These are phyloP conservation scores for Pseudorectes ferrugineus DNA, from an alignment of 2,113 vertebrate genomes.

Conservation along the genomic window DNA sequence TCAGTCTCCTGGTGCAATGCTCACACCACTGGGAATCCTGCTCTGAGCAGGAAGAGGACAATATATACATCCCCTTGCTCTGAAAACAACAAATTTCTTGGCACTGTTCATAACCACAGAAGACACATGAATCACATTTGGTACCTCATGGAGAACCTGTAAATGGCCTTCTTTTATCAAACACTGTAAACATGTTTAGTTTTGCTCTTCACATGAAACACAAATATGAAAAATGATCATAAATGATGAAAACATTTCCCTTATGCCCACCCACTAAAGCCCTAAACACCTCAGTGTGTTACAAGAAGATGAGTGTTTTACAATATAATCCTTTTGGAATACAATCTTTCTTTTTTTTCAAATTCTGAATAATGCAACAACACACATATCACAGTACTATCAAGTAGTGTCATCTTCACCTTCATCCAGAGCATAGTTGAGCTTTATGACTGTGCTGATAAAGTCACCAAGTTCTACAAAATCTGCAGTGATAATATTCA, in stretches of 20 bases:
- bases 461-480: conserved; percentile 98
- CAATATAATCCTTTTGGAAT: conserved; percentile 71
- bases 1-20: background rate
- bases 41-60: background rate
- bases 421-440: conserved; percentile 92
- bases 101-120: conserved; percentile 31
- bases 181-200: conserved; percentile 56
- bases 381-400: conserved; percentile 48
- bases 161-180: conserved; percentile 50
- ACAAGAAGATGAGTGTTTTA: conserved; percentile 75
- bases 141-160: conserved; percentile 51
- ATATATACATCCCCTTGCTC: background rate
- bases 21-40: background rate
- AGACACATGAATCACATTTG: conserved; percentile 47
- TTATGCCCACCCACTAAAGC: conserved; percentile 67
- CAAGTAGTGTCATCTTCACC: conserved; percentile 89
- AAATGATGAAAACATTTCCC: conserved; percentile 54
- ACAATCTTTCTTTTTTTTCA: conserved; percentile 32
- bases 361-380: conserved; percentile 1
- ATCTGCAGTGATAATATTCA: conserved; percentile 97
- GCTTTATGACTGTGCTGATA: conserved; percentile 95
- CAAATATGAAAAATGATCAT: conserved; percentile 50
- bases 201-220: conserved; percentile 61
- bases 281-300: conserved; percentile 76
- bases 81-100: conserved; percentile 23